phyloP scores from a whole-genome alignment of 2,888 invertebrate genomes.

The Bruchidius siliquastri region DNA sequence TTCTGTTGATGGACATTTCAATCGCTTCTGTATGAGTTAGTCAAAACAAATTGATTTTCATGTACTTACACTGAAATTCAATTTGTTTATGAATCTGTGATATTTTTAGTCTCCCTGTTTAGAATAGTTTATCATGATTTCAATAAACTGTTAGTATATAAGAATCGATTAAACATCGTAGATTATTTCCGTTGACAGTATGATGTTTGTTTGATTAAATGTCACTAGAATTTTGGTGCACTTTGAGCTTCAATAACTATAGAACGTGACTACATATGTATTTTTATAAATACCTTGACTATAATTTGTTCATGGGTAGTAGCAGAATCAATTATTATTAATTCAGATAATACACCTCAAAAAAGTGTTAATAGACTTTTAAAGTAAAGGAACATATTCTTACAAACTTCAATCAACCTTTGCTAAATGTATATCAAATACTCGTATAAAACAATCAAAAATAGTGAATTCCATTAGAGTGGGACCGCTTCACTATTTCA shows the following conservation, averaged over 20 bases:
- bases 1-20: slow-evolving; percentile 10
- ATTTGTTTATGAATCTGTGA: slow-evolving; percentile 41
- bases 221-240: not conserved
- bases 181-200: not conserved
- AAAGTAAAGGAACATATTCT: too few species aligned
- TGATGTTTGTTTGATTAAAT: not conserved
- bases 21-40: slow-evolving; percentile 18
- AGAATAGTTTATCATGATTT: slow-evolving; percentile 21
- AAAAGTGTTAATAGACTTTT: too few species aligned
- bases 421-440: too few species aligned
- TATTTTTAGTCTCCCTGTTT: slow-evolving; percentile 41
- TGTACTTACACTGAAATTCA: slow-evolving; percentile 11
- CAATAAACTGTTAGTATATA: slow-evolving; percentile 8
- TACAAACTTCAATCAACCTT: too few species aligned
- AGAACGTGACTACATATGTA: too few species aligned
- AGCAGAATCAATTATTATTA: too few species aligned
- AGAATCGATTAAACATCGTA: slow-evolving; percentile 11
- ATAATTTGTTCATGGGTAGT: too few species aligned
- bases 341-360: too few species aligned
- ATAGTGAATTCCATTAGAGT: too few species aligned
- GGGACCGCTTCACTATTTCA: too few species aligned
- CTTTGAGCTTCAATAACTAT: not conserved
- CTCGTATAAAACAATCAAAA: too few species aligned
- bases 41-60: slow-evolving; percentile 18
- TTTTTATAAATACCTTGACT: too few species aligned